Evolutionary conservation across 2,888 invertebrate species (phyloP).

Genomic region (Eilema griseolum): DNA sequence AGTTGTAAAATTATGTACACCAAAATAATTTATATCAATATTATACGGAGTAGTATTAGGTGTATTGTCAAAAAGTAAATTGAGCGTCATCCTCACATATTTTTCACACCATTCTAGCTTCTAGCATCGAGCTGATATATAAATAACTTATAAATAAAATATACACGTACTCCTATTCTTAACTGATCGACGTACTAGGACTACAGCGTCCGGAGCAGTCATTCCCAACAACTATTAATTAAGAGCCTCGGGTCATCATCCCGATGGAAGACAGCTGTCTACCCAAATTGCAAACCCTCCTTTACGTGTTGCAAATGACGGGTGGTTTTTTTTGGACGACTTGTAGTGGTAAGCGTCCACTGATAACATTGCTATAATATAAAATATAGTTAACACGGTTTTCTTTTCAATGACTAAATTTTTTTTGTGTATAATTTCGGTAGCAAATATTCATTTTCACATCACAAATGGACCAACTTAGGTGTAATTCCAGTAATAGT

Average conservation of each 20-base stretch:
- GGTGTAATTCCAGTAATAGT: too few species aligned
- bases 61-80: too few species aligned
- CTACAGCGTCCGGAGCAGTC: slow-evolving; percentile 54
- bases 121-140: not conserved
- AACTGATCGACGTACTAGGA: slow-evolving; percentile 33
- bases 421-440: too few species aligned
- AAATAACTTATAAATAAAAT: slow-evolving; percentile 30
- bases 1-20: too few species aligned
- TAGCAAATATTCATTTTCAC: too few species aligned
- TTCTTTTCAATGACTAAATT: too few species aligned
- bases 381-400: not conserved
- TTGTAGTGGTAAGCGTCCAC: slow-evolving; percentile 32
- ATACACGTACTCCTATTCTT: slow-evolving; percentile 9
- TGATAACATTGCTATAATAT: not conserved
- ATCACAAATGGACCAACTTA: too few species aligned
- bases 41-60: too few species aligned
- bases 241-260: slow-evolving; percentile 78
- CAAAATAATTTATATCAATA: too few species aligned
- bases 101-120: too few species aligned
- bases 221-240: slow-evolving; percentile 78
- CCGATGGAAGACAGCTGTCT: slow-evolving; percentile 77
- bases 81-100: too few species aligned
- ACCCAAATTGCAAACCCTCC: slow-evolving; percentile 56
- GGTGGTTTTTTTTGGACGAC: slow-evolving; percentile 58
- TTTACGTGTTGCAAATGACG: slow-evolving; percentile 65